Evolutionary conservation across 2,888 invertebrate genomes (phyloP).

Genomic region (Gonocerus acuteangulatus): DNA sequence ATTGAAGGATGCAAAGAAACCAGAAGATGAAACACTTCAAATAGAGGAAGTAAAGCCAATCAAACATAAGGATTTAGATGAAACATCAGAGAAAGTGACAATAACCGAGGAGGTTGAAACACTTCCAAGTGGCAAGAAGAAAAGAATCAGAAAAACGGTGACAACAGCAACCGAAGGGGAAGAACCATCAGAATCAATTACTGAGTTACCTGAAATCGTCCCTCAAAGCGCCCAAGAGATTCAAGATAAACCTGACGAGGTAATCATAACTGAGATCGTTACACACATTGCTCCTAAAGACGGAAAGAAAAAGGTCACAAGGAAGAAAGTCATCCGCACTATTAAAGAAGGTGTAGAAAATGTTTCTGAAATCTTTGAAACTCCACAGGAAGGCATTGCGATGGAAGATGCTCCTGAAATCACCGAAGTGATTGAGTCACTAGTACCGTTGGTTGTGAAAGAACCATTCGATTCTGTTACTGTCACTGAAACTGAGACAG

Average conservation of each 20-base stretch:
- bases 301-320: slow-evolving; percentile 46
- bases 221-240: slow-evolving; percentile 26
- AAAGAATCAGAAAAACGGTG: slow-evolving; percentile 36
- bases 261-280: slow-evolving; percentile 39
- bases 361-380: slow-evolving; percentile 32
- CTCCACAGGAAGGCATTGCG: slow-evolving; percentile 40
- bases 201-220: slow-evolving; percentile 25
- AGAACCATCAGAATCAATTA: background rate
- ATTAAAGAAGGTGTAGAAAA: slow-evolving; percentile 38
- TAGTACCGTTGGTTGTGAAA: slow-evolving; percentile 38
- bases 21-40: slow-evolving; percentile 30
- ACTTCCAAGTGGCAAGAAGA: background rate
- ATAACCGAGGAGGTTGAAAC: slow-evolving; percentile 3
- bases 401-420: slow-evolving; percentile 35
- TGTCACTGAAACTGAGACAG: slow-evolving; percentile 41
- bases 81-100: slow-evolving; percentile 4
- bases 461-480: slow-evolving; percentile 45
- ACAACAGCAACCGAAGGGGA: background rate
- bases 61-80: background rate
- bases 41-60: background rate
- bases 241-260: slow-evolving; percentile 46
- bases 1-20: too few relatives aligned
- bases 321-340: slow-evolving; percentile 40
- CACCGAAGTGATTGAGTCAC: slow-evolving; percentile 40
- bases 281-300: slow-evolving; percentile 41